These are phyloP conservation scores for Myrmecobius fasciatus DNA, from an alignment of 2,113 vertebrate species.

Conservation along the genomic window DNA sequence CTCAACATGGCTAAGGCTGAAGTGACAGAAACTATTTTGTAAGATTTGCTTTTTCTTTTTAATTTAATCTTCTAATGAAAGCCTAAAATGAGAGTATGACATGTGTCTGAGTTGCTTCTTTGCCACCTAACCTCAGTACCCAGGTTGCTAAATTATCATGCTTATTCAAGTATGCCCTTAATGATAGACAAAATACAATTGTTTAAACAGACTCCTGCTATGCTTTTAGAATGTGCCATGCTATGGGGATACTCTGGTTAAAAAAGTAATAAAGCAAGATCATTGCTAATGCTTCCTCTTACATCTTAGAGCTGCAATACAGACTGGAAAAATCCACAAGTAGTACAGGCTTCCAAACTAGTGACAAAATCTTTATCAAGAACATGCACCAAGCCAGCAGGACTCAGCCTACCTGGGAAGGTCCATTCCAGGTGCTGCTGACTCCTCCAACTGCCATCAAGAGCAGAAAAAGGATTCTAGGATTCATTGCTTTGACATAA, in stretches of 20 bases:
- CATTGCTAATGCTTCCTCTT: background rate
- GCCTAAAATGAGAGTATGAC: background rate
- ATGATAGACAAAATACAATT: background rate
- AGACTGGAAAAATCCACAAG: background rate
- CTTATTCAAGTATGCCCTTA: background rate
- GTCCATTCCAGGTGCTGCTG: background rate
- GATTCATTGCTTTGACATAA: background rate
- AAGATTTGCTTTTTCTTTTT: background rate
- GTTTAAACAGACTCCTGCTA: background rate
- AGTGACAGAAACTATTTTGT: background rate
- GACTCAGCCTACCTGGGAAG: background rate
- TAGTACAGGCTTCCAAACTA: background rate
- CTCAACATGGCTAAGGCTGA: background rate
- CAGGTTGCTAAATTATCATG: background rate
- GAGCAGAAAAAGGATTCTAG: background rate
- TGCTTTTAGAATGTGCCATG: background rate
- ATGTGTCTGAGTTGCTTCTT: background rate
- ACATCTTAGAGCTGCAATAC: background rate
- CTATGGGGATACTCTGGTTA: background rate
- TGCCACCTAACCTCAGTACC: background rate
- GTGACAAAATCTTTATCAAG: background rate
- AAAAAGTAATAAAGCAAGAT: background rate
- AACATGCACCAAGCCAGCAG: background rate
- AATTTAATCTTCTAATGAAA: background rate
- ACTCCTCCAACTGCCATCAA: background rate